Evolutionary conservation across 2,797 vertebrate species (phyloP), one percentile per base, ranked within the genome.

Genomic region (Limnodromus scolopaceus): DNA sequence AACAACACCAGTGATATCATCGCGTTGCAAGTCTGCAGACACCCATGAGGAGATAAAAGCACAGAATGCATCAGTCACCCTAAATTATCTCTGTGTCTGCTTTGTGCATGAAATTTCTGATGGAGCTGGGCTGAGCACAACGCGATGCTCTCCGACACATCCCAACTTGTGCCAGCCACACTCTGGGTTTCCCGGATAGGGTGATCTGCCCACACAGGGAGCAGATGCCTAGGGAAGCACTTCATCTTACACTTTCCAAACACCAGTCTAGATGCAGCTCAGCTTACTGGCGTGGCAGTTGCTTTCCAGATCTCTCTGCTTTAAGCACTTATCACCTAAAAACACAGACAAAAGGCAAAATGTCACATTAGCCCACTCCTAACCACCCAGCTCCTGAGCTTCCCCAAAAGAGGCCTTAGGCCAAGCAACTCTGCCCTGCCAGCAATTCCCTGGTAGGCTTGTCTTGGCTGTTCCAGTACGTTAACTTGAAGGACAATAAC

Each of bases 401-500:
- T 64, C 61, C 75, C 58, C 1, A 0, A 71, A 38, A 58, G 41
- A 36, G 76, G 77, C 72, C 89, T 60, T 1, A 84, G 71, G 83
- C 69, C 82, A 84, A 86, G 82, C 58, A 70, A 34, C 71, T 64
- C 51, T 72, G 71, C 77, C 84, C 87, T 78, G 66, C 25, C 86
- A 71, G 41, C 8, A 15, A 83, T 75, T 70, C 38, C 89, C 78
- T 90, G 51, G 60, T 93, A 85, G 89, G 91, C 58, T 96, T 84
- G 76, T 69, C 80, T 93, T 90, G 81, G 87, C 91, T 95, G 98
- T 99, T 99, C 98, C 98, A 98, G 97, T 87, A 98, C 96, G 97
- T 98, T 99, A 98, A 98, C 98, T 98, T 97, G 97, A 97, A 98
- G 98, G 98, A 99, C 98, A 98, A 99, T 99, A 99, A 99, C 98